phyloP scores from a whole-genome alignment of 2,113 vertebrate genomes.

The Leptodactylus fuscus region DNA sequence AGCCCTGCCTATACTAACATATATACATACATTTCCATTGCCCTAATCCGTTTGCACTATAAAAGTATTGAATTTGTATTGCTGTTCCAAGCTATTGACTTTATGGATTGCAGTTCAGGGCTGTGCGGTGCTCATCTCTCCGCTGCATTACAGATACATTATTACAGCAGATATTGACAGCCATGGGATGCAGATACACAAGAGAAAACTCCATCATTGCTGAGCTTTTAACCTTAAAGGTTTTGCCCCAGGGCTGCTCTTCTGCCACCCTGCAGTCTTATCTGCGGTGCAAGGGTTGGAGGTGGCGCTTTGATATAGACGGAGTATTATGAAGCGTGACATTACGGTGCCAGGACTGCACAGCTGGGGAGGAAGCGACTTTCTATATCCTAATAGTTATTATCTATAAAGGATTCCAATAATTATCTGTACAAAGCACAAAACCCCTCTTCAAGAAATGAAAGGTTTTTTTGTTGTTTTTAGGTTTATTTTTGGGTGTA shows the following conservation, averaged over 20 bases:
- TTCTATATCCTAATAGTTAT: slow-evolving; percentile 5
- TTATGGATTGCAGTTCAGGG: background rate
- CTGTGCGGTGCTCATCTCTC: background rate
- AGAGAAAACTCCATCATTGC: slow-evolving; percentile 6
- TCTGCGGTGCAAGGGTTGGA: slow-evolving; percentile 17
- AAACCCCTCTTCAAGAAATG: background rate
- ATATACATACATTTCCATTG: background rate
- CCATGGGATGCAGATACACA: background rate
- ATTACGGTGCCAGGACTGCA: background rate
- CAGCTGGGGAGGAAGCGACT: background rate
- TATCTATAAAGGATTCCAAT: background rate
- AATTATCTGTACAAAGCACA: slow-evolving; percentile 4
- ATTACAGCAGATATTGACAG: slow-evolving; percentile 5
- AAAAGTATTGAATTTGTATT: background rate
- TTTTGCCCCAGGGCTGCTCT: slow-evolving; percentile 23
- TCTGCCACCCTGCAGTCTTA: background rate
- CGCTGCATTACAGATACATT: background rate
- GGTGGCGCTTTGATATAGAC: slow-evolving; percentile 30
- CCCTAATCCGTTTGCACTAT: background rate
- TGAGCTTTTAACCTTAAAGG: slow-evolving; percentile 42
- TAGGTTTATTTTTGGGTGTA: background rate
- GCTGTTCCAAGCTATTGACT: background rate
- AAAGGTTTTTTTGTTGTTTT: background rate
- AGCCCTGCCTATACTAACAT: no score
- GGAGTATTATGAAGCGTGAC: slow-evolving; percentile 5